Conservation (phyloP, 2,888 invertebrate genomes). For the Ophion costatus region DNA sequence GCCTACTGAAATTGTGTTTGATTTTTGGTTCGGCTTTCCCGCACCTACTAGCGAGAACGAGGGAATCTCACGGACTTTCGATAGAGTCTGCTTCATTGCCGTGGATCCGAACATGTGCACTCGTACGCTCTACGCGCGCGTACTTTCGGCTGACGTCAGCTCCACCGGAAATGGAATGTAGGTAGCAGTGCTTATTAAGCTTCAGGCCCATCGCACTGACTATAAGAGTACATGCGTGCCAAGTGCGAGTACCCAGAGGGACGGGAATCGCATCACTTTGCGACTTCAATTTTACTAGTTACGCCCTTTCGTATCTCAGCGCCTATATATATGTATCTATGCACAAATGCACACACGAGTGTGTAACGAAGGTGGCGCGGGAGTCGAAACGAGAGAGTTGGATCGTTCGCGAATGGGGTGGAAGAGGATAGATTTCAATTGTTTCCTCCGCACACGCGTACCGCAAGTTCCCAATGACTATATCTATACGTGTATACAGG, state of each 20-base stretch:
- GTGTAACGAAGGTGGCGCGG: constrained; percentile 59
- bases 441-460: constrained; percentile 83
- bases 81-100: constrained; percentile 2
- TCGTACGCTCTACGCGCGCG: constrained; percentile 23
- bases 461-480: constrained; percentile 76
- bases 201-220: constrained; percentile 69
- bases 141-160: constrained; percentile 79
- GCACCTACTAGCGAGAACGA: not conserved
- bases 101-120: constrained; percentile 8
- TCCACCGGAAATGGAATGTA: constrained; percentile 83
- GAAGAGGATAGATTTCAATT: constrained; percentile 79
- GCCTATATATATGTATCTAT: not conserved
- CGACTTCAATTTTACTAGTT: not conserved
- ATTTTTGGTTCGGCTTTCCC: not conserved
- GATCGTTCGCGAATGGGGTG: constrained; percentile 58
- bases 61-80: constrained; percentile 16
- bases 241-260: not conserved
- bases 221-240: constrained; percentile 47
- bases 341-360: constrained; percentile 19
- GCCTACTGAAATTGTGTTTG: too few relatives aligned
- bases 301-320: constrained; percentile 14
- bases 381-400: constrained; percentile 60
- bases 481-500: constrained; percentile 7
- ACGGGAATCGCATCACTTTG: not conserved
- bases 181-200: constrained; percentile 83